Evolutionary conservation across 2,888 invertebrate genomes (phyloP).

Genomic region (Parochlus steinenii): DNA sequence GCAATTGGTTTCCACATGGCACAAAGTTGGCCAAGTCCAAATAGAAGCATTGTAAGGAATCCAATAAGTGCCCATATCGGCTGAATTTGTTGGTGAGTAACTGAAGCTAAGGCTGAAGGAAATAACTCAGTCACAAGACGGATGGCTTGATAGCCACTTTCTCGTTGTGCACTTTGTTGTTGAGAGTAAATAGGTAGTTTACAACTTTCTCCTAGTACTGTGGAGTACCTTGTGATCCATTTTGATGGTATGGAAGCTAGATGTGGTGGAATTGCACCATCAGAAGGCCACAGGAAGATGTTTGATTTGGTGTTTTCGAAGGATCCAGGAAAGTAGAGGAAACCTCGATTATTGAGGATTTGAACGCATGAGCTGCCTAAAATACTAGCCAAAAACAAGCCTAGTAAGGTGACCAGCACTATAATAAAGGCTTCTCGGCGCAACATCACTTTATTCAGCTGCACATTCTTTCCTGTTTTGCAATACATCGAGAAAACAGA

Average conservation of each 20-base stretch:
- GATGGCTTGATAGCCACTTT: constrained; percentile 69
- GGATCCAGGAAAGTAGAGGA: constrained; percentile 62
- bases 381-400: constrained; percentile 58
- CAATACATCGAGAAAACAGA: constrained; percentile 28
- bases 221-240: constrained; percentile 26
- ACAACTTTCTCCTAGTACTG: constrained; percentile 25
- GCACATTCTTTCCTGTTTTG: constrained; percentile 18
- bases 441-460: constrained; percentile 18
- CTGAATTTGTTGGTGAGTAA: constrained; percentile 21
- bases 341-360: constrained; percentile 56
- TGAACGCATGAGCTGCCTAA: constrained; percentile 70
- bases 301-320: constrained; percentile 64
- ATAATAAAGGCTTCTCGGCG: constrained; percentile 48
- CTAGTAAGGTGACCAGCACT: constrained; percentile 52
- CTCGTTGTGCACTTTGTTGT: constrained; percentile 19
- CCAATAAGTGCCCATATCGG: constrained; percentile 62
- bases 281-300: constrained; percentile 45
- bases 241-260: constrained; percentile 32
- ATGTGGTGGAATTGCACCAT: constrained; percentile 41
- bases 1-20: constrained; percentile 87
- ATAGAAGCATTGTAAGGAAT: constrained; percentile 67
- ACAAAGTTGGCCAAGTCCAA: constrained; percentile 75
- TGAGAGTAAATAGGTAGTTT: constrained; percentile 9
- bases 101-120: constrained; percentile 71
- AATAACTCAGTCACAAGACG: constrained; percentile 80